These are phyloP conservation scores for Drosophila parvula DNA, from an alignment of 1,140 invertebrate species.

Conservation along the genomic window DNA sequence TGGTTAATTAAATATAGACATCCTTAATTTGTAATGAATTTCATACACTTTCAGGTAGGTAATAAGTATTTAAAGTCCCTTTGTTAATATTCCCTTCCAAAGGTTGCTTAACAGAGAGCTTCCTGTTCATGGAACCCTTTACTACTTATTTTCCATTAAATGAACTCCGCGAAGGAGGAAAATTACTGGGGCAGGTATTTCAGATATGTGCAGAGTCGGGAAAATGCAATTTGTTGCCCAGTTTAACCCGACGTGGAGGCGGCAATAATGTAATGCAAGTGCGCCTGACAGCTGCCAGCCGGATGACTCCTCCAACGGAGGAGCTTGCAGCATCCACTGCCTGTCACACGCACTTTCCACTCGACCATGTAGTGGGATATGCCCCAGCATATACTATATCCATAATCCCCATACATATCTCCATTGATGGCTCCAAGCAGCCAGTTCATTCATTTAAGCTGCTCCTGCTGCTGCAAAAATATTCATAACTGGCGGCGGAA, in stretches of 20 bases:
- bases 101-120: not conserved
- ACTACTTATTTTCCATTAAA: not conserved
- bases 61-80: too few relatives aligned
- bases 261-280: slow-evolving; percentile 65
- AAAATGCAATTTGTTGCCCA: slow-evolving; percentile 37
- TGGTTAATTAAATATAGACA: too few relatives aligned
- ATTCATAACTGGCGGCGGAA: slow-evolving; percentile 68
- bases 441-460: slow-evolving; percentile 64
- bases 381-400: not conserved
- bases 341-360: slow-evolving; percentile 65
- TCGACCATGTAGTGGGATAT: slow-evolving; percentile 19
- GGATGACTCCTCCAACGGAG: slow-evolving; percentile 48
- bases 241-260: slow-evolving; percentile 50
- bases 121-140: not conserved
- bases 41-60: too few relatives aligned
- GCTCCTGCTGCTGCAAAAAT: slow-evolving; percentile 44
- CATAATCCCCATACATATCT: slow-evolving; percentile 15
- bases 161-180: not conserved
- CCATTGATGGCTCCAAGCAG: slow-evolving; percentile 31
- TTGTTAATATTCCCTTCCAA: too few relatives aligned
- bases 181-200: slow-evolving; percentile 9
- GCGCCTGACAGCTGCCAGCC: slow-evolving; percentile 67
- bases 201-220: not conserved
- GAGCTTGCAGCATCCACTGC: slow-evolving; percentile 27
- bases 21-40: too few relatives aligned